Evolutionary conservation across 2,888 invertebrate species (phyloP).

Genomic region (Pediacus dermestoides): DNA sequence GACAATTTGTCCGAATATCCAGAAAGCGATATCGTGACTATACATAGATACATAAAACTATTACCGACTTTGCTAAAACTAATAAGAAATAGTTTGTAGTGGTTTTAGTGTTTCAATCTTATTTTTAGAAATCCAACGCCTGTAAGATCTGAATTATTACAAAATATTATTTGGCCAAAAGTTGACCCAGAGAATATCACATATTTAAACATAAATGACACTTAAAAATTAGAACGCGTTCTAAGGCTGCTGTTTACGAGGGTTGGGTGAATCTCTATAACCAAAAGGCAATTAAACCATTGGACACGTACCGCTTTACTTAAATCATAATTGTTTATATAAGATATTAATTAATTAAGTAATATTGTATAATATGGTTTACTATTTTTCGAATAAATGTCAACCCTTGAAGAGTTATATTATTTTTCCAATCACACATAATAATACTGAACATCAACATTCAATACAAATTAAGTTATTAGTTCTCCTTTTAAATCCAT

Average conservation of each 20-base stretch:
- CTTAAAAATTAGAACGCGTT: conserved; percentile 18
- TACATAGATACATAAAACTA: conserved; percentile 7
- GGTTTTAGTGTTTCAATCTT: conserved; percentile 4
- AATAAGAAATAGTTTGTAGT: conserved; percentile 49
- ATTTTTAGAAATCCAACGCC: conserved; percentile 40
- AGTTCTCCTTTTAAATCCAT: too few relatives aligned
- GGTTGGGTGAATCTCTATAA: conserved; percentile 23
- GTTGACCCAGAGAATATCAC: conserved; percentile 16
- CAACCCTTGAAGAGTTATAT: too few relatives aligned
- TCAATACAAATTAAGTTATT: too few relatives aligned
- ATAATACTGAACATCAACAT: too few relatives aligned
- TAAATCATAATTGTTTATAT: too few relatives aligned
- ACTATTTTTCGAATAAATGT: too few relatives aligned
- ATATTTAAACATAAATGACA: conserved; percentile 23
- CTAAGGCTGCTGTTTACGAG: conserved; percentile 14
- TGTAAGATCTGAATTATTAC: conserved; percentile 12
- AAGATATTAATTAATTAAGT: too few relatives aligned
- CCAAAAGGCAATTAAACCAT: conserved; percentile 16
- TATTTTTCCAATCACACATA: too few relatives aligned
- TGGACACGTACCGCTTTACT: conserved; percentile 17
- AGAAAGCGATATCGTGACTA: conserved; percentile 10
- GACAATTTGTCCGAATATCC: conserved; percentile 18
- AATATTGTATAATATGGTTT: too few relatives aligned
- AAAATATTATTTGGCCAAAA: conserved; percentile 24
- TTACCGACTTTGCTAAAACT: conserved; percentile 66